Conservation (phyloP, 2,113 vertebrate genomes). For the Cephalopholis sonnerati region DNA sequence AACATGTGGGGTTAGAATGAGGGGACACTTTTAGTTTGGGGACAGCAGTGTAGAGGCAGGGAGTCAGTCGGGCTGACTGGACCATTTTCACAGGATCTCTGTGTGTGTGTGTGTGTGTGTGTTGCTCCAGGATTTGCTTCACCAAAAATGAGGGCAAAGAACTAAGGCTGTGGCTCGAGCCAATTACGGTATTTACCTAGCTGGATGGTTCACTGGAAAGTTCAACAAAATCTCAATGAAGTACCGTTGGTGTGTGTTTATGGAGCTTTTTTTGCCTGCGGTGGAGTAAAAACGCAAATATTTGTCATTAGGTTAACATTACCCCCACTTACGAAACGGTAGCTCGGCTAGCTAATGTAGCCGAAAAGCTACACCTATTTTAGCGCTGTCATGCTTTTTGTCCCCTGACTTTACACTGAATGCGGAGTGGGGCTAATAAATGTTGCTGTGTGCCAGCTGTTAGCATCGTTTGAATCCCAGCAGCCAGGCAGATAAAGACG, state of each 20-base stretch:
- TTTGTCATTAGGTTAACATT: constrained; percentile 13
- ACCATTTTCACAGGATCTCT: constrained; percentile 22
- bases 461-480: constrained; percentile 12
- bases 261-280: neutral
- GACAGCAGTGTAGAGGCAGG: neutral
- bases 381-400: constrained; percentile 65
- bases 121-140: constrained; percentile 30
- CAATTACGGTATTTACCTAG: constrained; percentile 64
- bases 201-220: constrained; percentile 1
- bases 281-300: constrained; percentile 4
- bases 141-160: constrained; percentile 55
- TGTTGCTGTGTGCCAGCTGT: constrained; percentile 12
- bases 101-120: too few species aligned
- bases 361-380: constrained; percentile 55
- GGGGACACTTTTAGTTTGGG: neutral
- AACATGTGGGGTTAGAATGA: neutral
- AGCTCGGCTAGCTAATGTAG: constrained; percentile 68
- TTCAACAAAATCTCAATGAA: neutral
- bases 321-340: constrained; percentile 20
- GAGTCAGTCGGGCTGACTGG: neutral
- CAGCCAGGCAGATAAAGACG: neutral
- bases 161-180: constrained; percentile 45
- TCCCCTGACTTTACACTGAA: neutral
- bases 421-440: neutral
- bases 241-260: neutral